Conservation (phyloP, 2,797 vertebrate species). For the Alauda arvensis region DNA sequence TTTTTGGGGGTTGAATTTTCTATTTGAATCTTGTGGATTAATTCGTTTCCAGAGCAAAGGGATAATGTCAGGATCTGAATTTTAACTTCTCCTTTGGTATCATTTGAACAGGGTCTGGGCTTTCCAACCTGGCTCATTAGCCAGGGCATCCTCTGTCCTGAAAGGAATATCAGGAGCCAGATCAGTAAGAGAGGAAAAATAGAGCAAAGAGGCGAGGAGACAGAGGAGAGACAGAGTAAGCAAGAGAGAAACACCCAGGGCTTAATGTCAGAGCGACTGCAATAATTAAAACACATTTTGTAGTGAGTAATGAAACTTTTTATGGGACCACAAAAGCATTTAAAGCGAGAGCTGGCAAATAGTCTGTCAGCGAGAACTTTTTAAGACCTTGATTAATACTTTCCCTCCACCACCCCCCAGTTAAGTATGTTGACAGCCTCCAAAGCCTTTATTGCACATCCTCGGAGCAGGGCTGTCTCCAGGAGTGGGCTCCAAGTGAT, state of each 20-base stretch:
- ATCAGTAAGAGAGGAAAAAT: neutral
- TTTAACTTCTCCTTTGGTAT: neutral
- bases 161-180: neutral
- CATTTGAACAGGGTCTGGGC: neutral
- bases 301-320: constrained; percentile 58
- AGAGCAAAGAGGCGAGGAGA: neutral
- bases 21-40: neutral
- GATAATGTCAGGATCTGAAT: neutral
- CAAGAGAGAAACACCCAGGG: constrained; percentile 15
- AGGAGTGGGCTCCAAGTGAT: neutral
- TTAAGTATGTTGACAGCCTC: constrained; percentile 33
- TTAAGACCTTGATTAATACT: constrained; percentile 45
- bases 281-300: constrained; percentile 52
- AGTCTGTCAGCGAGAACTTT: constrained; percentile 41
- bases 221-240: neutral
- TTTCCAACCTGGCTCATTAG: neutral
- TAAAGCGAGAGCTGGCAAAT: constrained; percentile 48
- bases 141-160: neutral
- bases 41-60: neutral
- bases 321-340: constrained; percentile 61
- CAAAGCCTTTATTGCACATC: constrained; percentile 13
- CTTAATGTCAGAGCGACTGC: constrained; percentile 34
- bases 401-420: neutral
- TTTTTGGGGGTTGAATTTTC: neutral
- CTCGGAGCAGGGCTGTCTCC: neutral